Evolutionary conservation across 2,797 vertebrate species (phyloP), one percentile per base, ranked within the genome.

Genomic region (Halcyon leucocephala): DNA sequence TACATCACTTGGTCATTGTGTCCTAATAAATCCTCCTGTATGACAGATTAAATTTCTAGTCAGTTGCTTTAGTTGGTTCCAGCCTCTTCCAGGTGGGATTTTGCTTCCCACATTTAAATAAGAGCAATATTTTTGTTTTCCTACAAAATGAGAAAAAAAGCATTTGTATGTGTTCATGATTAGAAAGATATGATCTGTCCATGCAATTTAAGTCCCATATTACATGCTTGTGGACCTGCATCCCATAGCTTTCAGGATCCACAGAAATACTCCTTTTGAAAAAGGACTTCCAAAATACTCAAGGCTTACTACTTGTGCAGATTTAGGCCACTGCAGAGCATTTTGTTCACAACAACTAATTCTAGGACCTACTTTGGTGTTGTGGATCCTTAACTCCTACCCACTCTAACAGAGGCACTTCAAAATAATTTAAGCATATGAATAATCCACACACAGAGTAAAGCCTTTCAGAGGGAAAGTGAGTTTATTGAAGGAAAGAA

Each of bases 351-450:
- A 85, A 12, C 49, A 71, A 22, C 35, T 88, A 88, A 78, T 93
- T 93, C 58, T 93, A 73, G 85, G 88, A 66, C 83, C 31, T 88
- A 25, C 65, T 92, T 87, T 54, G 82, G 80, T 93, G 46, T 83
- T 94, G 79, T 91, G 90, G 85, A 64, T 90, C 64, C 82, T 95
- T 91, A 81, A 70, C 12, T 94, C 33, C 58, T 95, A 71, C 71
- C 67, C 46, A 93, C 91, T 96, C 89, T 66, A 90, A 66, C 5
- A 28, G 46, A 84, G 91, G 58, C 52, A 82, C 90, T 96, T 97
- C 65, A 94, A 80, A 94, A 94, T 90, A 93, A 96, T 94, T 96
- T 49, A 91, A 64, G 92, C 95, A 93, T 94, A 89, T 86, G 72
- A 91, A 96, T 90, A 82, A 86, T 95, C 87, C 29, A 89, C 39